Evolutionary conservation across 2,888 invertebrate genomes (phyloP).

Genomic region (Erynnis tages): DNA sequence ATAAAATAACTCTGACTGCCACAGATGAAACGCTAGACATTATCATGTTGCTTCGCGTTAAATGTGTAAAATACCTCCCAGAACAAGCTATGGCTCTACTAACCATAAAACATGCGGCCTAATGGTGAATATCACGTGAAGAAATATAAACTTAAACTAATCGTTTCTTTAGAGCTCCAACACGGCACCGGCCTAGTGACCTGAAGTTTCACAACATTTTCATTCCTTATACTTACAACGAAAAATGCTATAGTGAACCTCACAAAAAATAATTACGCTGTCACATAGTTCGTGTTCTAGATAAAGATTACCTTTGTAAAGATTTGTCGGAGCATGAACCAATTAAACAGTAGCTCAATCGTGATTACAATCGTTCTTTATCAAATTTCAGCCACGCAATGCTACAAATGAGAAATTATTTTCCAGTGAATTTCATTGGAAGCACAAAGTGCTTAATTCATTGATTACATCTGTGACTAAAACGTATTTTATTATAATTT

Average conservation of each 20-base stretch:
- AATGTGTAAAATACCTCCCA: no score
- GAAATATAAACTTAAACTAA: no score
- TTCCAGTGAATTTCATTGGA: neutral
- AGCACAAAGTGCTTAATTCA: neutral
- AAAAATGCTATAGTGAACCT: no score
- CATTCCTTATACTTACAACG: neutral
- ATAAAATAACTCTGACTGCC: no score
- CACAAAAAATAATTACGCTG: slow-evolving; percentile 1
- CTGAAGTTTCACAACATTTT: no score
- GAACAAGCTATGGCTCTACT: no score
- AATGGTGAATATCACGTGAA: no score
- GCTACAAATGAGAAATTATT: neutral
- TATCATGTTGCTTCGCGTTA: no score
- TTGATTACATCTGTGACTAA: slow-evolving; percentile 1
- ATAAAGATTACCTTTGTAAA: slow-evolving; percentile 7
- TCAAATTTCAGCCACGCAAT: slow-evolving; percentile 8
- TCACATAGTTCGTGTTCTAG: slow-evolving; percentile 1
- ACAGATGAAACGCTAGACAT: no score
- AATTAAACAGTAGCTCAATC: slow-evolving; percentile 12
- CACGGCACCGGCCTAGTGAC: no score
- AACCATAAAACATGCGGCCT: no score
- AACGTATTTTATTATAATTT: neutral
- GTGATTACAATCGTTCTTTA: slow-evolving; percentile 9
- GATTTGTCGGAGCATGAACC: slow-evolving; percentile 12
- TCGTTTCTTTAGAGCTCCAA: no score